Conservation (phyloP, 2,888 invertebrate genomes). For the Chromoteleia sp. region DNA sequence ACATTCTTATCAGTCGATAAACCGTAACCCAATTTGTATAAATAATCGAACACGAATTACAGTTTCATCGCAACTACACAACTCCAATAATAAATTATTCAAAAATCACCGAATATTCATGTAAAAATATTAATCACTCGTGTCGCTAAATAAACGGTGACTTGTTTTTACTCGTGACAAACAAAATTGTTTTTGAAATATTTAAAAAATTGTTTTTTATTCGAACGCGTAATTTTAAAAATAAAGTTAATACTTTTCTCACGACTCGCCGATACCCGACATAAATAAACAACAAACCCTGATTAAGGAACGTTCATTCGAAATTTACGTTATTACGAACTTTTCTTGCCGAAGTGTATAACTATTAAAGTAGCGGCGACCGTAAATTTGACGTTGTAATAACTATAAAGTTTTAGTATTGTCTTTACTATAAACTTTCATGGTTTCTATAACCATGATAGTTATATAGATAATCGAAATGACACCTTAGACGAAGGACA, state of each 20-base stretch:
- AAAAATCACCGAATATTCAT: background rate
- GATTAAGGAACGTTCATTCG: constrained; percentile 53
- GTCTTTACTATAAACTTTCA: constrained; percentile 64
- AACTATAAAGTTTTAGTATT: constrained; percentile 68
- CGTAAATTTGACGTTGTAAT: constrained; percentile 62
- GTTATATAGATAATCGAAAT: constrained; percentile 61
- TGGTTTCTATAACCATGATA: constrained; percentile 57
- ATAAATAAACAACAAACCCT: constrained; percentile 39
- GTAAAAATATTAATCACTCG: background rate
- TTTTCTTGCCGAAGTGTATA: constrained; percentile 54
- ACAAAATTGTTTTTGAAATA: no score
- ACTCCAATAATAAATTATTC: constrained; percentile 19
- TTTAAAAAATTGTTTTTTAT: background rate
- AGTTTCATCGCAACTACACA: constrained; percentile 9
- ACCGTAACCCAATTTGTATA: constrained; percentile 43
- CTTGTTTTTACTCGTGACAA: background rate
- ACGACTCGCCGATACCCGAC: background rate
- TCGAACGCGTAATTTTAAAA: no score
- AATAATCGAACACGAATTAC: constrained; percentile 23
- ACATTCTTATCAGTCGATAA: constrained; percentile 21
- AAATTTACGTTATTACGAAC: constrained; percentile 61
- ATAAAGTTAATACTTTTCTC: background rate
- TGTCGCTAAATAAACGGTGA: background rate
- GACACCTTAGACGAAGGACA: constrained; percentile 17
- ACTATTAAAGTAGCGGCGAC: constrained; percentile 53